A percentile compares a stretch with the other conserved stretches of the same genome.
Evolutionary conservation across 2,113 vertebrate species (phyloP).

Genomic region (Elaphurus davidianus): DNA sequence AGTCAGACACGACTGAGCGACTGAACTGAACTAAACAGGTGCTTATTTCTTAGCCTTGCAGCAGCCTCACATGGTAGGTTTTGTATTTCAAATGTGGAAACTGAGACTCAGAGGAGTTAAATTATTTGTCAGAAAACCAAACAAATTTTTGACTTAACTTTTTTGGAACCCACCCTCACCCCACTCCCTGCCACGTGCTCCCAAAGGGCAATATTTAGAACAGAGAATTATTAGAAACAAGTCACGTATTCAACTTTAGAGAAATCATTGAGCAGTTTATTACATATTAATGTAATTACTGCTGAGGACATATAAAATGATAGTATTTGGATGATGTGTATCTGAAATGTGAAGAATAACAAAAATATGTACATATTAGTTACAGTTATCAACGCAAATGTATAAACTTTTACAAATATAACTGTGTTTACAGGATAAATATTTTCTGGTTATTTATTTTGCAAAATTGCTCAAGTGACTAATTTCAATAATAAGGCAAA

Average conservation of each 20-base stretch:
- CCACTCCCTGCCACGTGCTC: no score
- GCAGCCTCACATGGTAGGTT: no score
- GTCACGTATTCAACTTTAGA: neutral
- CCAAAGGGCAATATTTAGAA: neutral
- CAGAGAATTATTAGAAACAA: neutral
- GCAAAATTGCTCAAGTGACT: neutral
- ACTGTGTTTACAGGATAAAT: neutral
- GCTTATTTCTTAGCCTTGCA: no score
- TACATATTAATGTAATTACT: neutral
- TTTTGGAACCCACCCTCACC: no score
- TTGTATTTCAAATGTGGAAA: no score
- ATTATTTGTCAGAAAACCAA: no score
- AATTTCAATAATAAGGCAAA: neutral
- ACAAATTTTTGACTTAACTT: no score
- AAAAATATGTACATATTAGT: neutral
- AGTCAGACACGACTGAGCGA: no score
- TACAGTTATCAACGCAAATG: neutral
- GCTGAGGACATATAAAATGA: neutral
- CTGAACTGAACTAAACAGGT: no score
- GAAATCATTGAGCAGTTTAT: neutral
- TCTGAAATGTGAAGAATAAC: neutral
- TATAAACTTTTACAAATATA: neutral
- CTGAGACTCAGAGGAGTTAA: no score
- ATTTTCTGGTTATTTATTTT: neutral
- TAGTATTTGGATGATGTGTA: neutral